These are phyloP conservation scores for Drosophila mettleri DNA, from an alignment of 2,888 invertebrate genomes.

Conservation along the genomic window DNA sequence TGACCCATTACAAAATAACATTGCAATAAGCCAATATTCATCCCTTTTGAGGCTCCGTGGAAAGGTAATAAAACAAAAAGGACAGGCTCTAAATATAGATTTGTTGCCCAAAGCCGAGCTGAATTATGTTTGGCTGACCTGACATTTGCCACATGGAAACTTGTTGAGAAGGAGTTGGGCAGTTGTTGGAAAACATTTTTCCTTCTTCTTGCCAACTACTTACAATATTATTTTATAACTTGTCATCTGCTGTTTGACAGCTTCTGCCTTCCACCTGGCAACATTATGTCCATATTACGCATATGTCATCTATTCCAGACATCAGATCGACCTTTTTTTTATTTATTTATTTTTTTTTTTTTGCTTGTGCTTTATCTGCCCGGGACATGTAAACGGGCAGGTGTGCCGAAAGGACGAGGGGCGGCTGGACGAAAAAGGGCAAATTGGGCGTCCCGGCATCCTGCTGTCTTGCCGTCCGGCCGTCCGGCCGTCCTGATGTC, in stretches of 20 bases:
- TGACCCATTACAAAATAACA: background rate
- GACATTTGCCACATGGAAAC: slow-evolving; percentile 12
- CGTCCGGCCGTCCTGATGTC: background rate
- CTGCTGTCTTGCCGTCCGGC: background rate
- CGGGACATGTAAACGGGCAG: slow-evolving; percentile 19
- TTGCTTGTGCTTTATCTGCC: slow-evolving; percentile 16
- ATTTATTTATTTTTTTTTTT: too few relatives aligned
- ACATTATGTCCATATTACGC: slow-evolving; percentile 39
- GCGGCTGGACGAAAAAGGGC: background rate
- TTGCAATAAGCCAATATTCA: slow-evolving; percentile 9
- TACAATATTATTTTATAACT: slow-evolving; percentile 47
- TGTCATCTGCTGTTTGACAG: slow-evolving; percentile 47
- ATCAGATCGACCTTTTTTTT: slow-evolving; percentile 51
- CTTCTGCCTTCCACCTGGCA: slow-evolving; percentile 22
- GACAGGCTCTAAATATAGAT: slow-evolving; percentile 2
- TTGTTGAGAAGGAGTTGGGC: background rate
- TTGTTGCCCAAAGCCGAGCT: background rate
- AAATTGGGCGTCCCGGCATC: slow-evolving; percentile 1
- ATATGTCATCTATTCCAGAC: slow-evolving; percentile 47
- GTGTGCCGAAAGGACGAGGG: slow-evolving; percentile 17
- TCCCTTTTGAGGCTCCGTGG: background rate
- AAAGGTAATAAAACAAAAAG: slow-evolving; percentile 7
- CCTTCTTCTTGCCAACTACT: slow-evolving; percentile 4
- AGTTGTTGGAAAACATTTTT: slow-evolving; percentile 14
- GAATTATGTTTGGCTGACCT: slow-evolving; percentile 12